A percentile compares a stretch with the other conserved stretches of the same genome.
Evolutionary conservation across 2,113 vertebrate genomes (phyloP).

Genomic region (Sialia sialis): DNA sequence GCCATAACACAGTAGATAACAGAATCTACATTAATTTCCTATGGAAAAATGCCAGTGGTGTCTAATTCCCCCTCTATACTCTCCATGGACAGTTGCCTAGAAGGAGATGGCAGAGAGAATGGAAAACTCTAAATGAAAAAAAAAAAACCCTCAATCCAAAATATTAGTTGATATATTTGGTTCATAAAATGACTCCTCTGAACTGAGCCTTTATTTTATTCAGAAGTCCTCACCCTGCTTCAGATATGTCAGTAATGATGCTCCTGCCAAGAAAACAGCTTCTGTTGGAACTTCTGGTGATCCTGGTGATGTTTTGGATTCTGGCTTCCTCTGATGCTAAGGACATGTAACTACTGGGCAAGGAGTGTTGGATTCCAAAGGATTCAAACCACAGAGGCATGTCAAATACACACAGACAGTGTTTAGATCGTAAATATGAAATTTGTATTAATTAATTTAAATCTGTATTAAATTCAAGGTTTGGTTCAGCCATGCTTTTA

Average conservation of each 20-base stretch:
- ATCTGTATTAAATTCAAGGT: background rate
- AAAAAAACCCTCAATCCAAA: fast-evolving
- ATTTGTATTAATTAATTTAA: background rate
- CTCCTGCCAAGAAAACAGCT: background rate
- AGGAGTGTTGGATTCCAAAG: background rate
- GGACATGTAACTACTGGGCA: background rate
- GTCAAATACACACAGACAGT: background rate
- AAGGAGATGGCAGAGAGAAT: background rate
- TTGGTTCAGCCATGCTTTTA: background rate
- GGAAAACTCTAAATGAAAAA: background rate
- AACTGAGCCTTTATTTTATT: background rate
- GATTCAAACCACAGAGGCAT: background rate
- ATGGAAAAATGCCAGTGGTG: background rate
- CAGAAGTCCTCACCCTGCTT: background rate
- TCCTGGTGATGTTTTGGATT: background rate
- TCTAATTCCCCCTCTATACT: background rate
- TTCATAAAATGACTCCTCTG: background rate
- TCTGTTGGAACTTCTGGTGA: background rate
- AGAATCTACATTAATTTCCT: background rate
- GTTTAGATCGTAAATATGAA: background rate
- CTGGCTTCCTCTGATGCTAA: background rate
- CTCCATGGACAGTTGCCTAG: background rate
- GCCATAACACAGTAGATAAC: background rate
- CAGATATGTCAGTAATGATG: background rate
- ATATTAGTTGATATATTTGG: background rate